Evolutionary conservation across 1,140 invertebrate species (phyloP), one percentile per base, ranked within the genome.

Genomic region (Drosophila repleta): DNA sequence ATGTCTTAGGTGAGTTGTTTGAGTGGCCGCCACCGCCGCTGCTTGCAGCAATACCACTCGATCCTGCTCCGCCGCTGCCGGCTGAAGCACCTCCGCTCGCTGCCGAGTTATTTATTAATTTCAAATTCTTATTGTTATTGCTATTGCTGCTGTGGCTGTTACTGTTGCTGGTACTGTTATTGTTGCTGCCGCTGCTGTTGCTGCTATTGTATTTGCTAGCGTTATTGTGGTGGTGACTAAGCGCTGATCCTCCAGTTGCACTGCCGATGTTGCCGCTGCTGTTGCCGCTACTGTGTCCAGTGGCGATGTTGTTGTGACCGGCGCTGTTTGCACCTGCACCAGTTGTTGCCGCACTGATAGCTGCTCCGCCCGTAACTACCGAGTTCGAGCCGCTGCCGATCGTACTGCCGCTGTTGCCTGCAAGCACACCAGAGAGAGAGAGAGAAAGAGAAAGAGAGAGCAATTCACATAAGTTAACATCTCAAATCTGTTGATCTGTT

Each of bases 1-100:
- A 91, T 91, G 91, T 90, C 69, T 90, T 84, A 48, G 91, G 82
- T 61, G 88, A 89, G 43, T 90, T 88, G 13, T 74, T 24, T 18
- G 81, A 80, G 35, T 84, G 80, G 26, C 78, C 15, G 64, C 63
- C 35, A 35, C 18, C 39, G 4, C 32, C 21, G 15, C 53, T 57
- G 15, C 53, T 57, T 18, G 15, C 39, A 45, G 55, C 15, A 24
- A 17, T 18, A 45, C 61, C 73, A 66, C 48, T 53, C 24, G 51
- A 71, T 13, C 55, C 55, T 43, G 65, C 46, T 46, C 43, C 58
- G 29, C 58, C 45, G 29, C 60, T 62, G 37, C 79, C 45, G 18
- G 46, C 43, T 18, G 61, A 29, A 17, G 21, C n/a, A 24, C 53
- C 58, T 18, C 57, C 41, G 48, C 66, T 55, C 11, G 53, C 45